Evolutionary conservation across 2,113 vertebrate species (phyloP).

Genomic region (Petroica traversi): DNA sequence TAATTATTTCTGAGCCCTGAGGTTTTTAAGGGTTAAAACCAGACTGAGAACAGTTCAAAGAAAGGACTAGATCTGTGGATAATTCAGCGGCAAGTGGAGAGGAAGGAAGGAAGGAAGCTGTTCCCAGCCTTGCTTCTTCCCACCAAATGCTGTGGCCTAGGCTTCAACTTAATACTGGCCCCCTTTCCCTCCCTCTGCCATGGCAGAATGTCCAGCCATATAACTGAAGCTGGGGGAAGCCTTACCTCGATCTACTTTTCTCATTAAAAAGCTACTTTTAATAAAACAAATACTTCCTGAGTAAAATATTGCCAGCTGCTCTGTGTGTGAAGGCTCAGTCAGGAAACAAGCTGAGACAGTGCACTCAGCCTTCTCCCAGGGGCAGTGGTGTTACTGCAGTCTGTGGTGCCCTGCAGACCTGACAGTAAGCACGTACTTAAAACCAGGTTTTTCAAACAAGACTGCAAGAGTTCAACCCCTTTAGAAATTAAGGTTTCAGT

Average conservation of each 20-base stretch:
- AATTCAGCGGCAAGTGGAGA: neutral
- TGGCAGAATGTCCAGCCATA: neutral
- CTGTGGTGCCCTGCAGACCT: neutral
- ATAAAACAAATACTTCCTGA: neutral
- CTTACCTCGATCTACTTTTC: neutral
- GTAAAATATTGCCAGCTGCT: neutral
- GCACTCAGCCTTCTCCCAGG: neutral
- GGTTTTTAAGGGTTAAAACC: neutral
- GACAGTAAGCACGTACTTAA: neutral
- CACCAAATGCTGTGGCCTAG: neutral
- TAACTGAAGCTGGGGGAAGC: neutral
- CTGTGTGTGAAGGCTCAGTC: neutral
- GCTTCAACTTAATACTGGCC: neutral
- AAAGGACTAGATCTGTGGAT: neutral
- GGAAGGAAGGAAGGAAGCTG: neutral
- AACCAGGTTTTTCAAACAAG: neutral
- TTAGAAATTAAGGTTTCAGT: neutral
- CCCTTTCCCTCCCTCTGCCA: neutral
- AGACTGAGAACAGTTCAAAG: neutral
- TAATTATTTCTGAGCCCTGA: neutral
- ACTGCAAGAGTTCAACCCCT: neutral
- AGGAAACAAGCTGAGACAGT: neutral
- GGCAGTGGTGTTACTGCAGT: neutral
- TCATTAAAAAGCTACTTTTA: neutral
- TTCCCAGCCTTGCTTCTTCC: neutral